phyloP scores from a whole-genome alignment of 1,140 invertebrate genomes.

The Lysiphlebus fabarum region DNA sequence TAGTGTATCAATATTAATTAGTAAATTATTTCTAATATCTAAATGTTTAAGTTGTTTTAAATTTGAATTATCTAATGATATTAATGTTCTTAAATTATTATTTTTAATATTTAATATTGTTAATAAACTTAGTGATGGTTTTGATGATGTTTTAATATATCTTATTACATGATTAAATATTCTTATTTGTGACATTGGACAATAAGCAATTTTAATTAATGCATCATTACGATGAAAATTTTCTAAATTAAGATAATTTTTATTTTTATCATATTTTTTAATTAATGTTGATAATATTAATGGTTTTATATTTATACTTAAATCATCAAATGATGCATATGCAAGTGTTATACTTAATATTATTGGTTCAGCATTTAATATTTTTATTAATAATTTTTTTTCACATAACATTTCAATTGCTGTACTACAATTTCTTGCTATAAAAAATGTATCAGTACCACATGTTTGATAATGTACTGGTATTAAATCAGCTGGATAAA shows the following conservation, averaged over 20 bases:
- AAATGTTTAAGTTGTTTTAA: slow-evolving; percentile 41
- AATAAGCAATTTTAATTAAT: slow-evolving; percentile 49
- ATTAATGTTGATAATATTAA: slow-evolving; percentile 46
- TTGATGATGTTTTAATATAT: slow-evolving; percentile 38
- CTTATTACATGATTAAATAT: slow-evolving; percentile 53
- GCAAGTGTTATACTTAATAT: slow-evolving; percentile 51
- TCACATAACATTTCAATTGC: slow-evolving; percentile 54
- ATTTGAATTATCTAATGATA: slow-evolving; percentile 42
- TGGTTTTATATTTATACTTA: slow-evolving; percentile 53
- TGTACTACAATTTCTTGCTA: slow-evolving; percentile 54
- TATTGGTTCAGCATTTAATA: slow-evolving; percentile 43
- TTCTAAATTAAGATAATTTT: slow-evolving; percentile 48
- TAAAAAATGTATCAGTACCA: slow-evolving; percentile 47
- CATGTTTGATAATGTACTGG: slow-evolving; percentile 52
- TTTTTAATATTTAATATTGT: slow-evolving; percentile 48
- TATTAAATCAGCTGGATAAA: slow-evolving; percentile 55
- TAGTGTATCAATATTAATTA: slow-evolving; percentile 39
- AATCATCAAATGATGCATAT: slow-evolving; percentile 49
- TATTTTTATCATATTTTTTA: slow-evolving; percentile 42
- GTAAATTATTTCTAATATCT: slow-evolving; percentile 53
- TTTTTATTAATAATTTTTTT: slow-evolving; percentile 50
- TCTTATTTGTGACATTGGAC: slow-evolving; percentile 51
- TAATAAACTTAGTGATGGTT: slow-evolving; percentile 33
- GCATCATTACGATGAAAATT: slow-evolving; percentile 53
- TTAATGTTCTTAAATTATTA: slow-evolving; percentile 48